Conservation (phyloP, 2,113 vertebrate species). For the Motacilla tschutschensis region DNA sequence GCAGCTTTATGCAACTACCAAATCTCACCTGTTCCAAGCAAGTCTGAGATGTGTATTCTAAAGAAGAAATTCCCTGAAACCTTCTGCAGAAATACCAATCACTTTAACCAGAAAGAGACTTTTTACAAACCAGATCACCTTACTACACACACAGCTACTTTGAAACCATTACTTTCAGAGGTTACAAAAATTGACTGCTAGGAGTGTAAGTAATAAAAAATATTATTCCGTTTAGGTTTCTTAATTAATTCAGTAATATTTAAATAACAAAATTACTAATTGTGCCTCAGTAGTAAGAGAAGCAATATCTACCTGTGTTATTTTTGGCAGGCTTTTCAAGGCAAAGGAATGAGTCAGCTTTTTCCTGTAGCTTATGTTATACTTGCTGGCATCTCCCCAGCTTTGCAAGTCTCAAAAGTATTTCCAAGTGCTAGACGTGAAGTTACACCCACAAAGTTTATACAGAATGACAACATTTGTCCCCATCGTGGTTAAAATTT, state of each 20-base stretch:
- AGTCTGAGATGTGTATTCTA: neutral
- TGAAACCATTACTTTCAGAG: neutral
- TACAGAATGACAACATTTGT: slow-evolving; percentile 50
- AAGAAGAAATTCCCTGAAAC: neutral
- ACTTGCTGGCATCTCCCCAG: slow-evolving; percentile 31
- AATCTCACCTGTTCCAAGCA: neutral
- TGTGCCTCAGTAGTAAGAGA: neutral
- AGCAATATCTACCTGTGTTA: slow-evolving; percentile 47
- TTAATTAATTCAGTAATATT: neutral
- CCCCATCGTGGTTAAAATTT: slow-evolving; percentile 59
- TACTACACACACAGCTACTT: neutral
- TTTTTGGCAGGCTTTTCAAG: slow-evolving; percentile 21
- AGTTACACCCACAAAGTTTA: slow-evolving; percentile 56
- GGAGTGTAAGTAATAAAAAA: neutral
- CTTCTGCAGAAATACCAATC: neutral
- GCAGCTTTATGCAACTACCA: neutral
- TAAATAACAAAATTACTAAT: neutral
- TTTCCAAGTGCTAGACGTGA: slow-evolving; percentile 48
- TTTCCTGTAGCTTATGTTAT: slow-evolving; percentile 32
- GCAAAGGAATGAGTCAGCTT: slow-evolving; percentile 43
- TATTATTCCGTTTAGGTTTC: neutral
- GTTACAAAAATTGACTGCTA: neutral
- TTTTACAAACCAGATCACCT: neutral
- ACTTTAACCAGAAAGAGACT: neutral
- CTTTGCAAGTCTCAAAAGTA: slow-evolving; percentile 33